Conservation (phyloP, 2,113 vertebrate species). For the Oreochromis niloticus region DNA sequence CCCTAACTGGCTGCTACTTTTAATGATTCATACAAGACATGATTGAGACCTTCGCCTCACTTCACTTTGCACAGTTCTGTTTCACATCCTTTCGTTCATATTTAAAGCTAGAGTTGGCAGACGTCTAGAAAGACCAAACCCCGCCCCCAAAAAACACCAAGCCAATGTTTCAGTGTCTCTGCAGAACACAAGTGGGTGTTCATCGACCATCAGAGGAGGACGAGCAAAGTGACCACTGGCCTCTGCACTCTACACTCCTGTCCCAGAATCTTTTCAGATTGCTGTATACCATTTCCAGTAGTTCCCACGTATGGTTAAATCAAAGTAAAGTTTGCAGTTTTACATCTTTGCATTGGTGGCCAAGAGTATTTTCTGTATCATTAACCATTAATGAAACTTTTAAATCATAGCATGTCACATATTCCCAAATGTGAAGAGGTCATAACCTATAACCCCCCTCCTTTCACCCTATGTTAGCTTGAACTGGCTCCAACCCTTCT, state of each 20-base stretch:
- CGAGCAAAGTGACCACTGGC: neutral
- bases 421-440: neutral
- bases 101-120: neutral
- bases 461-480: neutral
- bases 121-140: neutral
- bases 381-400: neutral
- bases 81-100: neutral
- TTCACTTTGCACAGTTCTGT: neutral
- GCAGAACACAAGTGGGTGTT: neutral
- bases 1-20: neutral
- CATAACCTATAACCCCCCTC: neutral
- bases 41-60: neutral
- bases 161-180: neutral
- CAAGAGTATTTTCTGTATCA: accelerated
- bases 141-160: neutral
- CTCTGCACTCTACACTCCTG: neutral
- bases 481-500: accelerated
- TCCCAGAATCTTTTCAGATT: neutral
- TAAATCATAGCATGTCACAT: neutral
- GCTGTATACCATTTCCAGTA: neutral
- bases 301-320: accelerated
- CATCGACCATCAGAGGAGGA: neutral
- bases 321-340: neutral
- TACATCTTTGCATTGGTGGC: neutral
- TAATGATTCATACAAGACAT: neutral